A percentile compares a stretch with the other conserved stretches of the same genome.
Evolutionary conservation across 2,797 vertebrate genomes (phyloP).

Genomic region (Aplochiton taeniatus): DNA sequence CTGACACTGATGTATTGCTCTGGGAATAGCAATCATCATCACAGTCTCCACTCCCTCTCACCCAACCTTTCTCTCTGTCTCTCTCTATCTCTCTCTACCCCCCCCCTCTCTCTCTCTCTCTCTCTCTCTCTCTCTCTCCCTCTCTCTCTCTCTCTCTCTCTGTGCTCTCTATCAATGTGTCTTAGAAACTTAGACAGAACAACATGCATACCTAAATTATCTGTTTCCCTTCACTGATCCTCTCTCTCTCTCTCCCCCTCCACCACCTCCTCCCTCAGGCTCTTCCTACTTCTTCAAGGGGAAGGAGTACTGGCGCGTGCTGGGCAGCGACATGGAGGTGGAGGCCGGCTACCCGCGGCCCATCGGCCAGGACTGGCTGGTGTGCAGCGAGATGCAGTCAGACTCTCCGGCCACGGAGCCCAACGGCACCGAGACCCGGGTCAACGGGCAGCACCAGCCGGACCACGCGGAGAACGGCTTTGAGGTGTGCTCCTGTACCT

Average conservation of each 20-base stretch:
- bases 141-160: slow-evolving; percentile 5
- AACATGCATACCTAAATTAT: no score
- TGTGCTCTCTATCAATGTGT: no score
- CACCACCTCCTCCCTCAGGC: slow-evolving; percentile 65
- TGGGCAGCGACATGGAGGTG: slow-evolving; percentile 82
- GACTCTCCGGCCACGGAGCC: slow-evolving; percentile 72
- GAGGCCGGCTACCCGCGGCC: slow-evolving; percentile 84
- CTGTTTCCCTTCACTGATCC: neutral
- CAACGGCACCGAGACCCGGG: slow-evolving; percentile 70
- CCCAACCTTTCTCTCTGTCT: neutral
- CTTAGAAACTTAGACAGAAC: no score
- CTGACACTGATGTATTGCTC: slow-evolving; percentile 1
- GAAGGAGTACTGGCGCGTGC: slow-evolving; percentile 92
- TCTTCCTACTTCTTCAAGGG: slow-evolving; percentile 95
- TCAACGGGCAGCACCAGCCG: slow-evolving; percentile 71
- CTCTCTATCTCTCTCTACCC: no score
- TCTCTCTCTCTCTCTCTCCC: slow-evolving; percentile 6
- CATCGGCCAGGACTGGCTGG: slow-evolving; percentile 90
- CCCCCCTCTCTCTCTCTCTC: neutral
- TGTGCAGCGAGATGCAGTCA: slow-evolving; percentile 83
- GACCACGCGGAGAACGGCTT: slow-evolving; percentile 86
- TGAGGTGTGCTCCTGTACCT: slow-evolving; percentile 93
- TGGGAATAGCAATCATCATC: slow-evolving; percentile 5
- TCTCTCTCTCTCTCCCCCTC: neutral
- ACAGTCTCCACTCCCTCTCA: neutral